Percentiles rank a stretch among this genome's conserved stretches.
phyloP scores from a whole-genome alignment of 2,797 vertebrate species.

The Parauchenoglanis punctatus region DNA sequence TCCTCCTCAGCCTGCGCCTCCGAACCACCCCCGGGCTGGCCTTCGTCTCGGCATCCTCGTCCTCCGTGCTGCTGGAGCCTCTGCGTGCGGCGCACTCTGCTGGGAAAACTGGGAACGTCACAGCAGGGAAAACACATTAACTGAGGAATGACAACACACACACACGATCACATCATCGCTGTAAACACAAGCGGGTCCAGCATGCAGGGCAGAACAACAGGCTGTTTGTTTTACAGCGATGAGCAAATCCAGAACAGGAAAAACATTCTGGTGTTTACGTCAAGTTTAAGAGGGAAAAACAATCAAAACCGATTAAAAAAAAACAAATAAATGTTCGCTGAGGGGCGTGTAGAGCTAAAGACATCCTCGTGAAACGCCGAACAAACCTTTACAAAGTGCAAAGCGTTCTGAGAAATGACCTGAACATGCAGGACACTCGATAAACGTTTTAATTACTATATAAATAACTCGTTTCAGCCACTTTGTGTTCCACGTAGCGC shows the following conservation, averaged over 20 bases:
- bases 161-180: too few species aligned
- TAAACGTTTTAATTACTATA: neutral
- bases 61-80: conserved; percentile 84
- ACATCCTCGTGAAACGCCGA: neutral
- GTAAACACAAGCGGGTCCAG: conserved; percentile 20
- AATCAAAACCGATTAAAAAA: neutral
- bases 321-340: too few species aligned
- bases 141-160: conserved; percentile 4
- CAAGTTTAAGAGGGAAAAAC: neutral
- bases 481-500: too few species aligned
- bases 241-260: conserved; percentile 6
- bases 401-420: neutral
- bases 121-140: conserved; percentile 7
- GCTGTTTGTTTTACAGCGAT: neutral
- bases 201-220: conserved; percentile 23
- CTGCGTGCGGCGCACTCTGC: conserved; percentile 56
- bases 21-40: conserved; percentile 67
- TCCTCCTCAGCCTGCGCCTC: conserved; percentile 82
- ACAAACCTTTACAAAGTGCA: neutral
- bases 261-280: neutral
- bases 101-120: conserved; percentile 63
- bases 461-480: neutral
- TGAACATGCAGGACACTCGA: neutral
- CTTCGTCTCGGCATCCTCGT: conserved; percentile 73
- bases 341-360: neutral